A percentile compares a stretch with the other conserved stretches of the same genome.
phyloP scores from a whole-genome alignment of 37 sponge, comb jelly and placozoan genomes.

The Chondrilla cf. caribensis region DNA sequence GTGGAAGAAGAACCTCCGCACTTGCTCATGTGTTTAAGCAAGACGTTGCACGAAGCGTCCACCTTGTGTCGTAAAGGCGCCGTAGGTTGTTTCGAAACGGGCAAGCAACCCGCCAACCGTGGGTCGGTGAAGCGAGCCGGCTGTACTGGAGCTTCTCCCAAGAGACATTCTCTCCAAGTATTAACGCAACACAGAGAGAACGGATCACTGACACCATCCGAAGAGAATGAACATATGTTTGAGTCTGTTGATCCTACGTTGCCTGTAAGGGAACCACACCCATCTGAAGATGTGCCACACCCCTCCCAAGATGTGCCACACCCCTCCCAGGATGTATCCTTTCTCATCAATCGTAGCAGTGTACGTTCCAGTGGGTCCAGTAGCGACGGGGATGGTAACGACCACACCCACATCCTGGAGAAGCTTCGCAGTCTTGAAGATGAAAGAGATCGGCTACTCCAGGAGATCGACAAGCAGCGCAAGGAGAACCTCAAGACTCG shows the following conservation, averaged over 20 bases:
- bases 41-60: not conserved
- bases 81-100: not conserved
- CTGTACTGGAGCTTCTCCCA: not conserved
- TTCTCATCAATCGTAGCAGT: not conserved
- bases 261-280: not conserved
- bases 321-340: not conserved
- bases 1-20: not conserved
- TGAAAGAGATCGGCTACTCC: not conserved
- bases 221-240: not conserved
- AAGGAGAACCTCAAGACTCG: slow-evolving; percentile 22
- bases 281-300: not conserved
- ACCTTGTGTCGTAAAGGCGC: not conserved
- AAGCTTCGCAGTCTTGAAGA: not conserved
- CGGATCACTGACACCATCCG: not conserved
- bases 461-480: slow-evolving; percentile 2
- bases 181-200: not conserved
- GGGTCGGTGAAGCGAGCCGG: slow-evolving; percentile 6
- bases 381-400: not conserved
- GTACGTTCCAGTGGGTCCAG: not conserved
- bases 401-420: not conserved
- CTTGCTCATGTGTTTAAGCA: not conserved
- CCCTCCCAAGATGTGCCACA: not conserved
- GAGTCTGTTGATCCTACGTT: not conserved
- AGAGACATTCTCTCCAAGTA: not conserved
- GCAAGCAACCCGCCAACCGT: not conserved